phyloP scores from a whole-genome alignment of 2,113 vertebrate species.

The Phylloscopus trochilus region DNA sequence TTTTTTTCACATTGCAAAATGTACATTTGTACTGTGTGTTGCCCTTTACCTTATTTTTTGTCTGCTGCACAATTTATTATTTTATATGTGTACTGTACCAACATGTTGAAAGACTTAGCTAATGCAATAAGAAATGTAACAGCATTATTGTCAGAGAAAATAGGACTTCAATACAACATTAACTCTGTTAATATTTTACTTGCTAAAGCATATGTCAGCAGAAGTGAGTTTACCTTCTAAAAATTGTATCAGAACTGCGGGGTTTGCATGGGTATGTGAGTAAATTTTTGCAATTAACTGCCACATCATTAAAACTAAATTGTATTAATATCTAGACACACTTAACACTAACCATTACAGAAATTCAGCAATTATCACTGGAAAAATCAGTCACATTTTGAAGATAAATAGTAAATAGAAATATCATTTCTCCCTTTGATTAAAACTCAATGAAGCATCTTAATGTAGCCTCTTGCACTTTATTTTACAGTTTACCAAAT shows the following conservation, averaged over 20 bases:
- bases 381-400: constrained; percentile 9
- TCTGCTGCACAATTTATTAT: not conserved
- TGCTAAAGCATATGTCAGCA: not conserved
- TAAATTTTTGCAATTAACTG: not conserved
- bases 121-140: not conserved
- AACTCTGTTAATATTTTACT: not conserved
- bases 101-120: not conserved
- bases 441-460: constrained; percentile 58
- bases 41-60: not conserved
- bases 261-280: not conserved
- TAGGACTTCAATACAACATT: not conserved
- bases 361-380: constrained; percentile 15
- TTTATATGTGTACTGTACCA: not conserved
- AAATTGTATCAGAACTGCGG: not conserved
- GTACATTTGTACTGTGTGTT: not conserved
- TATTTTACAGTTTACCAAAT: constrained; percentile 23
- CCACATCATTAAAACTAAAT: not conserved
- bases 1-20: not conserved
- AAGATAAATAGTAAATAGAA: constrained; percentile 54
- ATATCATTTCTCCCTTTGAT: constrained; percentile 31
- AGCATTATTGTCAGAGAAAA: not conserved
- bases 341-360: not conserved
- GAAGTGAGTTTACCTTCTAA: not conserved
- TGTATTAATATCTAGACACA: not conserved
- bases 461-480: constrained; percentile 21